Percentiles rank a stretch among this genome's conserved stretches.
These are phyloP conservation scores for Bubo scandiacus DNA, from an alignment of 2,113 vertebrate species.

Conservation along the genomic window DNA sequence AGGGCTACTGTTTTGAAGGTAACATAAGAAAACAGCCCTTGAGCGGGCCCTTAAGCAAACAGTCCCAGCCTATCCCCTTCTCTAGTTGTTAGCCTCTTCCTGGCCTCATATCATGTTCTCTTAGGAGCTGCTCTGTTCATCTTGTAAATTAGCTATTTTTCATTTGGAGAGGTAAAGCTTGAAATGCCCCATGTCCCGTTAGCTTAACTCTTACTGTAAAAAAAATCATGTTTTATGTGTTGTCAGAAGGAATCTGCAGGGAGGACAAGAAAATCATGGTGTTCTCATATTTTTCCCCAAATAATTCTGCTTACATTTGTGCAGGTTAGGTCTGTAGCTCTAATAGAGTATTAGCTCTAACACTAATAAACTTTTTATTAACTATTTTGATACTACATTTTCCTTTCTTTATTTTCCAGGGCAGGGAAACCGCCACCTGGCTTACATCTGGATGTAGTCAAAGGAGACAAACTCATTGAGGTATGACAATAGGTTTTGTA, in stretches of 20 bases:
- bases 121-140: neutral
- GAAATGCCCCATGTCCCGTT: neutral
- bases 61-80: neutral
- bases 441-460: constrained; percentile 97
- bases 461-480: constrained; percentile 98
- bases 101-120: neutral
- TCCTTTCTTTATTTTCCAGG: constrained; percentile 77
- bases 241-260: neutral
- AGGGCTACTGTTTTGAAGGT: neutral
- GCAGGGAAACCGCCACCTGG: constrained; percentile 96
- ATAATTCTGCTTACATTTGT: neutral
- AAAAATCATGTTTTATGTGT: neutral
- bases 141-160: neutral
- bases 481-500: constrained; percentile 71
- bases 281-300: neutral
- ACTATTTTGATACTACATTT: constrained; percentile 1
- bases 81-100: neutral
- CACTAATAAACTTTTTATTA: neutral
- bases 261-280: rapidly evolving
- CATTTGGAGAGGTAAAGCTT: neutral
- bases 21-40: neutral
- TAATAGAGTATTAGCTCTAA: neutral
- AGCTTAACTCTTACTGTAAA: neutral
- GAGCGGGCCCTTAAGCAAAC: neutral
- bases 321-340: neutral